Conservation (phyloP, 2,797 vertebrate genomes). For the Danio albolineatus region DNA sequence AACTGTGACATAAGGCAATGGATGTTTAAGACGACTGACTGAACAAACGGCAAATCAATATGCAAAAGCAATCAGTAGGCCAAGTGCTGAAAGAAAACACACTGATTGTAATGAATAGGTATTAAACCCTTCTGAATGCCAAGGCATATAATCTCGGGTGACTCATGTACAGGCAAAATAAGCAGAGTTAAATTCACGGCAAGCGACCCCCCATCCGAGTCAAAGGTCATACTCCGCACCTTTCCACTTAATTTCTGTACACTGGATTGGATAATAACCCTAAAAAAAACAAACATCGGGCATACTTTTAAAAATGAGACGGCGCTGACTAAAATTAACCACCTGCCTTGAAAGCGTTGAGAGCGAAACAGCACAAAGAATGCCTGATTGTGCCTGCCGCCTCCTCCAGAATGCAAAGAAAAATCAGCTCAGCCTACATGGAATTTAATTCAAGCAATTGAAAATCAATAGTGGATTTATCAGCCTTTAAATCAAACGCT, state of each 20-base stretch:
- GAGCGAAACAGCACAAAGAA: slow-evolving; percentile 44
- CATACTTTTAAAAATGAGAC: slow-evolving; percentile 47
- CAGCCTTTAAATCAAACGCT: slow-evolving; percentile 42
- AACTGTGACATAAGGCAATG: slow-evolving; percentile 39
- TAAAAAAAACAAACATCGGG: slow-evolving; percentile 37
- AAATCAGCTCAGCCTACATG: slow-evolving; percentile 32
- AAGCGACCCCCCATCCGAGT: slow-evolving; percentile 47
- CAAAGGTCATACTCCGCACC: slow-evolving; percentile 58
- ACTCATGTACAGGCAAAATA: slow-evolving; percentile 58
- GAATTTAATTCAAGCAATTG: slow-evolving; percentile 47
- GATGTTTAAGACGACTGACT: slow-evolving; percentile 21
- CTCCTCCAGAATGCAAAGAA: slow-evolving; percentile 40
- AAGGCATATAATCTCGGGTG: slow-evolving; percentile 55
- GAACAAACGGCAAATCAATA: slow-evolving; percentile 53
- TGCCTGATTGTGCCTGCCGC: slow-evolving; percentile 44
- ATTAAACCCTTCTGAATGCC: slow-evolving; percentile 61
- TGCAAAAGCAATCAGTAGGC: slow-evolving; percentile 59
- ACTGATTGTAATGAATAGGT: slow-evolving; percentile 61
- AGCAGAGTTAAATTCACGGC: slow-evolving; percentile 35
- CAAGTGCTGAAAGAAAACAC: slow-evolving; percentile 58
- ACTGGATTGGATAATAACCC: slow-evolving; percentile 57
- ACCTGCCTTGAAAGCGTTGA: slow-evolving; percentile 52
- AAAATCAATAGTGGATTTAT: slow-evolving; percentile 47
- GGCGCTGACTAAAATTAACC: slow-evolving; percentile 57
- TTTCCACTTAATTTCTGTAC: slow-evolving; percentile 59